Percentiles rank a stretch among this genome's conserved stretches.
Conservation (phyloP, 2,888 invertebrate genomes). For the Muscina levida region DNA sequence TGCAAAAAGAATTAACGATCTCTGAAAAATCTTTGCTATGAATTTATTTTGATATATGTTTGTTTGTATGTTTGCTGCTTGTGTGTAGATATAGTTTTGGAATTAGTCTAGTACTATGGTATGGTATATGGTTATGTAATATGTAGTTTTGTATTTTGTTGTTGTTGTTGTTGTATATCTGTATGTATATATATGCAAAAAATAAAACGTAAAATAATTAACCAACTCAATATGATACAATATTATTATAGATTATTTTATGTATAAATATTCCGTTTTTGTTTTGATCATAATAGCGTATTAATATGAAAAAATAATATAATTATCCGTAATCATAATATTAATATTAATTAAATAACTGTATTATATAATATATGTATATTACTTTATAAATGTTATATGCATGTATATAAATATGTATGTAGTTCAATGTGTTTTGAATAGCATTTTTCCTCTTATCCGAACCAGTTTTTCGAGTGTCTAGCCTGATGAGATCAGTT, state of each 20-base stretch:
- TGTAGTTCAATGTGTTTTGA: conserved; percentile 44
- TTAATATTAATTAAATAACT: conserved; percentile 42
- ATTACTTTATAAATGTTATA: conserved; percentile 23
- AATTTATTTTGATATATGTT: conserved; percentile 22
- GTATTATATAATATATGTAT: conserved; percentile 39
- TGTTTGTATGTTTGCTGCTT: conserved; percentile 19
- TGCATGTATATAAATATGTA: conserved; percentile 49
- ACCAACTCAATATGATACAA: conserved; percentile 56
- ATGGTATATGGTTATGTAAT: neutral
- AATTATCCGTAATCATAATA: conserved; percentile 3
- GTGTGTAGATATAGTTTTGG: conserved; percentile 10
- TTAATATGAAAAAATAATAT: conserved; percentile 20
- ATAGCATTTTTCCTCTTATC: conserved; percentile 38
- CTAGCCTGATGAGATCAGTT: conserved; percentile 54
- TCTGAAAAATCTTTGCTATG: neutral
- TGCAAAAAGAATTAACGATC: too few relatives aligned
- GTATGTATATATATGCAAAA: conserved; percentile 42
- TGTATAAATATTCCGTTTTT: conserved; percentile 22
- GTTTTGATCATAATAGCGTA: conserved; percentile 24
- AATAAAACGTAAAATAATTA: too few relatives aligned
- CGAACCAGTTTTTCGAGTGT: conserved; percentile 42
- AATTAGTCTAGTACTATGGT: conserved; percentile 28
- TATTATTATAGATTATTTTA: conserved; percentile 36
- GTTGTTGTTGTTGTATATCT: conserved; percentile 17
- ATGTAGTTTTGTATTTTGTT: conserved; percentile 1